Base-by-base conservation (phyloP, 2,113 vertebrate species). In the Etia nguti region DNA sequence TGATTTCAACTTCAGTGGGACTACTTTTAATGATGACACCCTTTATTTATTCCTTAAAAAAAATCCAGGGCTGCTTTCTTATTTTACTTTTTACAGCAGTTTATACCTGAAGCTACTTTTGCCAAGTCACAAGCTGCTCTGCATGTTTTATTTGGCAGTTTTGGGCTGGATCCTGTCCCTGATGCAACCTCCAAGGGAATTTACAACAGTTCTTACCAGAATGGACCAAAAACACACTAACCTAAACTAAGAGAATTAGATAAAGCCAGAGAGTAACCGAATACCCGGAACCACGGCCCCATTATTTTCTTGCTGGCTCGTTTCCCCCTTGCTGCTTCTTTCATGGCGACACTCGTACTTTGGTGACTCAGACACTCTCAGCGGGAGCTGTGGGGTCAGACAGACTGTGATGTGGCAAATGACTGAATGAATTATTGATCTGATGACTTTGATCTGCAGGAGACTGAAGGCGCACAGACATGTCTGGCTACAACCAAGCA, bases 391-490 rank as follows among this genome's bases (percentile, higher is more conserved):
- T 13, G 22, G 65, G 80, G 59, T 70, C 90, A 88, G 89, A 75
- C 89, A 73, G 88, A 86, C 86, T 86, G 82, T 41, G 73, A 88
- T 80, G 82, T 86, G 90, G 85, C 83, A 90, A 93, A 93, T 81
- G 59, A 79, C 83, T 84, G 87, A 88, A 94, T 96, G 80, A 96
- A 96, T 93, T 94, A 95, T 96, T 94, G 92, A 95, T 94, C 81
- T 65, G 82, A 81, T 54, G 59, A 60, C 92, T 89, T 89, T 85
- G 86, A 89, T 83, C 91, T 43, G 22, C 60, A 91, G 18, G 55
- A 70, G 87, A 89, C 86, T 82, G 80, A 87, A 84, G 82, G 84
- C 80, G 88, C 54, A 50, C 86, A 86, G 88, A 90, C 89, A 86
- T 50, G 77, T 93, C 90, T 88, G 68, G 59, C 46, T 73, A 8